Evolutionary conservation across 2,113 vertebrate species (phyloP).

Genomic region (Mustela lutreola): DNA sequence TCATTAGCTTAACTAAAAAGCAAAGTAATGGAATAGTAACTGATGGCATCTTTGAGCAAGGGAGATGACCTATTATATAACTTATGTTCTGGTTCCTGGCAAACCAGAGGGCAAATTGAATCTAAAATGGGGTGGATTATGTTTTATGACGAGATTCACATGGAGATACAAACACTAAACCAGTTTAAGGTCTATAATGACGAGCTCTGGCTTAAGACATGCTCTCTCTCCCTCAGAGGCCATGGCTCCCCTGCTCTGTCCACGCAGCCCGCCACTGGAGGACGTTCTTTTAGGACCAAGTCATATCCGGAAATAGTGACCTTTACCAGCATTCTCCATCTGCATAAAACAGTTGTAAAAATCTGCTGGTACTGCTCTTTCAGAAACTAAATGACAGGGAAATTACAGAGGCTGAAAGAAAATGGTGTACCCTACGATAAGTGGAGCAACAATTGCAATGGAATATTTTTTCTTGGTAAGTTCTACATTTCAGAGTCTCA

Average conservation of each 20-base stretch:
- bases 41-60: neutral
- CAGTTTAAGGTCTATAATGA: neutral
- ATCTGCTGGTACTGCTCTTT: conserved; percentile 68
- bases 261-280: conserved; percentile 31
- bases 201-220: neutral
- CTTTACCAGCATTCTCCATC: conserved; percentile 75
- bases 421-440: conserved; percentile 10
- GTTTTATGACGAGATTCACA: neutral
- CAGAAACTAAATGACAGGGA: conserved; percentile 73
- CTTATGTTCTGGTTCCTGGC: neutral
- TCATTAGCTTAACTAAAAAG: neutral
- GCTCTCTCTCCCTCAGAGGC: neutral
- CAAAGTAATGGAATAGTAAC: neutral
- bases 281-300: conserved; percentile 55
- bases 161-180: neutral
- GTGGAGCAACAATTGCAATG: conserved; percentile 76
- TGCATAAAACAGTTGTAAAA: conserved; percentile 78
- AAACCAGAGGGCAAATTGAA: neutral
- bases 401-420: conserved; percentile 80
- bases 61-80: neutral
- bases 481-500: neutral
- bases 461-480: neutral
- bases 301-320: conserved; percentile 63
- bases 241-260: conserved; percentile 8
- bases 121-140: neutral